Base-by-base conservation (phyloP, 1,140 invertebrate species). In the Hetaerina americana region DNA sequence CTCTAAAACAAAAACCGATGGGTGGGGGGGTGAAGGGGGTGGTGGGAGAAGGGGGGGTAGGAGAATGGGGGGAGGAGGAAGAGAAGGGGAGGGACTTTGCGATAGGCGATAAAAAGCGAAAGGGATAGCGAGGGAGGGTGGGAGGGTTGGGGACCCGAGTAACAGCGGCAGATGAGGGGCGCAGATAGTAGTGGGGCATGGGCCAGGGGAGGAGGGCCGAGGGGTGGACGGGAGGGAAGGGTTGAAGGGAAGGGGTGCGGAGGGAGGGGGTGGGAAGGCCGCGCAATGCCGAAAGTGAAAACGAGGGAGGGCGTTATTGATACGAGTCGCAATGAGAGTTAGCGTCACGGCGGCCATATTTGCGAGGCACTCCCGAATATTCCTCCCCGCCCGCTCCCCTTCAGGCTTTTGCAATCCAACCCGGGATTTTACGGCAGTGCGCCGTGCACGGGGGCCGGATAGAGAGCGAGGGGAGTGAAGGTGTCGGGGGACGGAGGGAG, bases 261-360 rank as follows among this genome's bases (percentile, higher is more conserved):
- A 72, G 72, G 29, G 70, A 69, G 69, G 69, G 73, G 40, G 72
- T 71, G 70, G 69, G 73, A 74, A 71, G 73, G 76, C 72, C 75
- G 76, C 77, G 75, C 73, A 68, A 71, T 66, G 70, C 75, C 73
- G 75, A 57, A 75, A 77, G 78, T 77, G 76, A 78, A 78, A 77
- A 78, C 74, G 73, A 49, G 68, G 70, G 72, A 57, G 40, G 40
- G 40, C 40, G 40, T 57, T 57, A 57, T 57, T 57, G 40, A 57
- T 57, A 57, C 40, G 40, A 12, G 40, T 57, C 40, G 40, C 40
- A 57, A 57, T 57, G 40, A 57, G 40, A n/a, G 40, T 57, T 57
- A 57, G 40, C 40, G 40, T 57, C 40, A 57, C 40, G 40, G 40
- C 40, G 15, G 40, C 40, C 40, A 57, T 57, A 57, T 57, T 57